A percentile compares a stretch with the other conserved stretches of the same genome.
Conservation (phyloP, 1,140 invertebrate genomes). For the Chrysoperla carnea region DNA sequence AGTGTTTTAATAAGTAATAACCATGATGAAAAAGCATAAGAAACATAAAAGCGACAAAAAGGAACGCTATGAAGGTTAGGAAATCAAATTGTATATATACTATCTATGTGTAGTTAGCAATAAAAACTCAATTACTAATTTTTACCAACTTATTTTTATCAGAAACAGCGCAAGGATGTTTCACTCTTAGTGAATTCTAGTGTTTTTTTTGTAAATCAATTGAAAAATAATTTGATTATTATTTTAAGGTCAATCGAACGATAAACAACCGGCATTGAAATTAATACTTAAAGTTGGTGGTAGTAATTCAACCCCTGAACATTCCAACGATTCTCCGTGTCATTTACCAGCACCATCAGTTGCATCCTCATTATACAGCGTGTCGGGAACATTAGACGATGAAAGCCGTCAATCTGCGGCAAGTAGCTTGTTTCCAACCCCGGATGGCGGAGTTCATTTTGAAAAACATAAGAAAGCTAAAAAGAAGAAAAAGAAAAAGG, state of each 20-base stretch:
- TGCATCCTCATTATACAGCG: conserved; percentile 14
- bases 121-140: conserved; percentile 7
- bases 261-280: conserved; percentile 45
- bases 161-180: neutral
- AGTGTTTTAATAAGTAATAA: conserved; percentile 1
- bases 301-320: conserved; percentile 46
- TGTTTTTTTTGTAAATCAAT: too few species aligned
- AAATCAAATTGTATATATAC: conserved; percentile 1
- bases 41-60: conserved; percentile 49
- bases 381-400: conserved; percentile 6
- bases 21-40: conserved; percentile 46
- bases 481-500: conserved; percentile 63
- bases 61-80: conserved; percentile 41
- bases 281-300: conserved; percentile 68
- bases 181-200: neutral
- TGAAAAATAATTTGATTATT: neutral
- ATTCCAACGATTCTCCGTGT: conserved; percentile 34
- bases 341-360: conserved; percentile 24
- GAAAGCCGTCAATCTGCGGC: conserved; percentile 8
- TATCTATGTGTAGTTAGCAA: conserved; percentile 10
- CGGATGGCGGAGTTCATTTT: conserved; percentile 11
- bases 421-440: conserved; percentile 11
- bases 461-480: conserved; percentile 51
- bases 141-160: conserved; percentile 5
- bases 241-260: neutral